Conservation (phyloP, 2,113 vertebrate species). For the Anthoscopus minutus region DNA sequence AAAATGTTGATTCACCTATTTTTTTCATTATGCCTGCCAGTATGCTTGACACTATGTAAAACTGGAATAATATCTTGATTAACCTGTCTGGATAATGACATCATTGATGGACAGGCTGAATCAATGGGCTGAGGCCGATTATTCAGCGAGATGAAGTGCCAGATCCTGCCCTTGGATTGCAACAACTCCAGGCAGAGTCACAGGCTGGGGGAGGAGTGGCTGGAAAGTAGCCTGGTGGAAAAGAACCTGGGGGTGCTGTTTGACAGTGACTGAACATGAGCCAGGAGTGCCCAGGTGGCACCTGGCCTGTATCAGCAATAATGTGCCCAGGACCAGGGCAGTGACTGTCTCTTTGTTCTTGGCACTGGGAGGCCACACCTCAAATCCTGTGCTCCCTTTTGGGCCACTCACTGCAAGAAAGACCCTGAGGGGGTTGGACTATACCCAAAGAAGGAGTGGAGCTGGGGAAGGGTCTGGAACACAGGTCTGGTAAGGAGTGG, state of each 20-base stretch:
- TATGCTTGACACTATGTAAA: neutral
- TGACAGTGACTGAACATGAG: rapidly evolving
- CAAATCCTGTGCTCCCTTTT: neutral
- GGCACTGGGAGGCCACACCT: neutral
- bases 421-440: neutral
- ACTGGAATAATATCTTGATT: neutral
- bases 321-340: neutral
- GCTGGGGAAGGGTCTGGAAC: neutral
- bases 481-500: neutral
- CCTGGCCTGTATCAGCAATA: neutral
- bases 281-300: neutral
- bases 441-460: rapidly evolving
- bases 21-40: neutral
- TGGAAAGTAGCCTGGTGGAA: rapidly evolving
- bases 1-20: neutral
- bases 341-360: rapidly evolving
- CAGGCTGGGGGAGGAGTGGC: neutral
- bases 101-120: neutral
- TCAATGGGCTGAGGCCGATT: rapidly evolving
- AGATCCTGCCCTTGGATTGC: neutral
- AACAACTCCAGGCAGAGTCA: rapidly evolving
- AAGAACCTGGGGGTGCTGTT: neutral
- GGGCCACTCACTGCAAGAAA: neutral
- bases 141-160: rapidly evolving
- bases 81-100: neutral